A percentile compares a stretch with the other conserved stretches of the same genome.
Conservation (phyloP, 37 sponge, comb jelly and placozoan genomes). For the Hormiphora californensis region DNA sequence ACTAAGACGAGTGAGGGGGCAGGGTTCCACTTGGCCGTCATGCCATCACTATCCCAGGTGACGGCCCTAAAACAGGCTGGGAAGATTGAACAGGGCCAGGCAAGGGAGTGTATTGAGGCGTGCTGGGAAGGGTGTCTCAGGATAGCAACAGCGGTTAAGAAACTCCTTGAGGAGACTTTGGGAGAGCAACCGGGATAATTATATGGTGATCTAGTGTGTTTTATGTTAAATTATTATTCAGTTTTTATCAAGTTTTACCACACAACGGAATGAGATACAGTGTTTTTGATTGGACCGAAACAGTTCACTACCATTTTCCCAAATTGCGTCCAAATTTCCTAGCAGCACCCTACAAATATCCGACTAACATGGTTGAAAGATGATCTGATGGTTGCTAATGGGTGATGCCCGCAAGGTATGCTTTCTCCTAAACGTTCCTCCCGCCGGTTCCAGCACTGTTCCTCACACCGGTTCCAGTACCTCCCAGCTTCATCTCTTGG, state of each 20-base stretch:
- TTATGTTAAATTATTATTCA: background rate
- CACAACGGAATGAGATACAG: too few relatives aligned
- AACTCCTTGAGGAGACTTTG: background rate
- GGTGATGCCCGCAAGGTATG: too few relatives aligned
- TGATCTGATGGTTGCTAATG: too few relatives aligned
- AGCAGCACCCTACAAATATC: too few relatives aligned
- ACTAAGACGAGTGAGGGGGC: background rate
- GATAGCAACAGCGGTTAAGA: conserved; percentile 17
- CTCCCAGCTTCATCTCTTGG: conserved; percentile 20
- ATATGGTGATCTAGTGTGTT: background rate
- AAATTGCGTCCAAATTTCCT: too few relatives aligned
- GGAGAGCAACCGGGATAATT: too few relatives aligned
- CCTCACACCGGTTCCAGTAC: too few relatives aligned
- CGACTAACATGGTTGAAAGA: too few relatives aligned
- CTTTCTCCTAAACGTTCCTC: background rate
- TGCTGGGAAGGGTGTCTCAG: conserved; percentile 33
- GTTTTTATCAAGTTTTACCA: background rate
- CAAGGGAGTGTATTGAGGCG: conserved; percentile 42
- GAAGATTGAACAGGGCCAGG: conserved; percentile 10
- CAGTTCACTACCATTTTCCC: too few relatives aligned
- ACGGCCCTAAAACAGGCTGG: conserved; percentile 31
- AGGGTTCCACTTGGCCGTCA: conserved; percentile 16
- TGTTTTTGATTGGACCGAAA: too few relatives aligned
- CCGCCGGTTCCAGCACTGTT: background rate
- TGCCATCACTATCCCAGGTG: conserved; percentile 36